Base-by-base conservation (phyloP, 2,113 vertebrate genomes). In the Gasterosteus aculeatus region DNA sequence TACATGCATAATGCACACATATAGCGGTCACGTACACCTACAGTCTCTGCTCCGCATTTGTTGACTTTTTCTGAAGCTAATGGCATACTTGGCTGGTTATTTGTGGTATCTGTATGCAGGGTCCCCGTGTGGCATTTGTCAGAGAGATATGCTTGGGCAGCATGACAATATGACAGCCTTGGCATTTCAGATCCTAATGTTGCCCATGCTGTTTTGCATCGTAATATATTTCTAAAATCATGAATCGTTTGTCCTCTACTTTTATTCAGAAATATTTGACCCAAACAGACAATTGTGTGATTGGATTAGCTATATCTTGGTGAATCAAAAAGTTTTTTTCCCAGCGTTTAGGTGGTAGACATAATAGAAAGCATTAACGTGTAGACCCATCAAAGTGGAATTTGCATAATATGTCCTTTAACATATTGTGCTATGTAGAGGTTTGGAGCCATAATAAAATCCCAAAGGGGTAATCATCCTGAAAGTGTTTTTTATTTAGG, bases 151-250 rank as follows among this genome's bases (percentile, higher is more conserved):
- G 84, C 87, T 90, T 78, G 87, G 87, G 85, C 79, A 80, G 78
- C 56, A 79, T 89, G 86, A 88, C 92, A 92, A 92, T 91, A 93
- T 92, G 91, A 93, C 88, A 84, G 79, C 74, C 53, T 65, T 93
- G 92, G 91, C 92, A 93, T 94, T 93, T 93, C 82, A 73, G 81
- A 85, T 85, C 76, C 79, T 92, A 92, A 91, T 92, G 89, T 88
- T 93, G 83, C 78, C 72, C 80, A 73, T 26, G 64, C 80, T 90
- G 88, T 84, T 92, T 92, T 90, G 88, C 91, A 93, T 93, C 78
- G 82, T 69, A 92, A 93, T 88, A 84, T 76, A 69, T 47, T 19
- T 56, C 47, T 41, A 60, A 75, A 77, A 61, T 67, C 44, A 70
- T 69, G 42, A 58, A 69, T 82, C 51, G 57, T 59, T 77, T 75